Conservation (phyloP, 2,888 invertebrate species). For the Blomia tropicalis region DNA sequence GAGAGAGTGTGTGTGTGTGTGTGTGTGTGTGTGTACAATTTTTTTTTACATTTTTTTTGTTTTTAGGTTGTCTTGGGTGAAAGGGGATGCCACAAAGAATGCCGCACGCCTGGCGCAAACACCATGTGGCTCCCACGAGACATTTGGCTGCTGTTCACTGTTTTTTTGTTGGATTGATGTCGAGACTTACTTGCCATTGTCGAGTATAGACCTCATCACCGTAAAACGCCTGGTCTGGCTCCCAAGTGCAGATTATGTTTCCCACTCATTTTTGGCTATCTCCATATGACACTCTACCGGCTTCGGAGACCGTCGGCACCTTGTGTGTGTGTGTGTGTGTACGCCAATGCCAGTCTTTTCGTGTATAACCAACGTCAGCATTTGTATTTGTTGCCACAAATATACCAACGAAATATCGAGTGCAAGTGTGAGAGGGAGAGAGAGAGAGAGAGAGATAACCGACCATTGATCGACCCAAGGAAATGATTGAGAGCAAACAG, state of each 20-base stretch:
- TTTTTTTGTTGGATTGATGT: not conserved
- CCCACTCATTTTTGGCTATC: not conserved
- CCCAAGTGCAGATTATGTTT: not conserved
- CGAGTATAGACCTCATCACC: not conserved
- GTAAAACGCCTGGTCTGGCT: not conserved
- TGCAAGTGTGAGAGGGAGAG: no score
- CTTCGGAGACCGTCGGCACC: not conserved
- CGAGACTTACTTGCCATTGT: not conserved
- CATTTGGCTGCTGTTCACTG: constrained; percentile 5
- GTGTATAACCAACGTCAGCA: no score
- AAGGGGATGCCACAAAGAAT: no score
- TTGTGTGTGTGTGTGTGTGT: not conserved
- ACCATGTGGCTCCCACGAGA: constrained; percentile 15
- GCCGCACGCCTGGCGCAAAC: constrained; percentile 2
- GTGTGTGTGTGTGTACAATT: no score
- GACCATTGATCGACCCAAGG: no score
- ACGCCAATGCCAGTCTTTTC: not conserved
- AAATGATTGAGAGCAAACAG: no score
- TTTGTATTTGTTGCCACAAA: no score
- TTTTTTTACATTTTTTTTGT: no score
- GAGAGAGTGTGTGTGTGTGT: no score
- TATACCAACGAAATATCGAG: no score
- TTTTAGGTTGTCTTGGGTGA: no score
- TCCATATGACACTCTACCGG: not conserved
- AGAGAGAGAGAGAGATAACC: no score